Base-by-base conservation (phyloP, 2,888 invertebrate genomes). In the Gnatocerus cornutus region DNA sequence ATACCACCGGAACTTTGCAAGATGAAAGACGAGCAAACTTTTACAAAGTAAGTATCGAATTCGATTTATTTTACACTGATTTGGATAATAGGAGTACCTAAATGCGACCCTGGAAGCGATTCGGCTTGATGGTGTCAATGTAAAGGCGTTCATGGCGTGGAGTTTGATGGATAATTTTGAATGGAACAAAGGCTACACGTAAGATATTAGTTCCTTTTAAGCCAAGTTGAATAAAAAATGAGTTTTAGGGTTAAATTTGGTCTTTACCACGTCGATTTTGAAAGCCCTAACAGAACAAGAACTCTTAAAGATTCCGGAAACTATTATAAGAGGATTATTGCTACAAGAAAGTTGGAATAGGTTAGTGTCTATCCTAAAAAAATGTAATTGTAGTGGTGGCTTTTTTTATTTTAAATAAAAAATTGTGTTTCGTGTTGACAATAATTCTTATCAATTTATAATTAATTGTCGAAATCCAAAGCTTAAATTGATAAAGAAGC, bases 231-330 rank as follows among this genome's bases (percentile, higher is more conserved):
- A 14, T 37, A 61, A 48, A 8, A 41, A 16, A 9, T 61, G 65
- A 66, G 61, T 87, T 88, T 58, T 81, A 91, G 91, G 8, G 87
- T 88, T 73, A 88, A 87, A 79, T 93, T 91, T 82, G 94, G 94
- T 3, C 76, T 94, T 0, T 90, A 90, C 75, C 86, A 89, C 76
- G 91, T 93, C 0, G 89, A 94, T 79, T 92, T 91, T 79, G 80
- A 84, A 1, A 88, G 88, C 74, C 85, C 88, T 0, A 84, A 87
- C 0, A 87, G 89, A 71, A 86, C 88, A 0, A 87, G 93, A 73
- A 89, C 87, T 0, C 88, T 91, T 0, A 91, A 92, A 80, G 86
- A 87, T 43, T 93, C 93, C 0, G 88, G 88, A 0, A 77, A 82
- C 43, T 86, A 88, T 75, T 89, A 87, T 81, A 88, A 87, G 74